Conservation (phyloP, 2,888 invertebrate species). For the Ectemnius lituratus region DNA sequence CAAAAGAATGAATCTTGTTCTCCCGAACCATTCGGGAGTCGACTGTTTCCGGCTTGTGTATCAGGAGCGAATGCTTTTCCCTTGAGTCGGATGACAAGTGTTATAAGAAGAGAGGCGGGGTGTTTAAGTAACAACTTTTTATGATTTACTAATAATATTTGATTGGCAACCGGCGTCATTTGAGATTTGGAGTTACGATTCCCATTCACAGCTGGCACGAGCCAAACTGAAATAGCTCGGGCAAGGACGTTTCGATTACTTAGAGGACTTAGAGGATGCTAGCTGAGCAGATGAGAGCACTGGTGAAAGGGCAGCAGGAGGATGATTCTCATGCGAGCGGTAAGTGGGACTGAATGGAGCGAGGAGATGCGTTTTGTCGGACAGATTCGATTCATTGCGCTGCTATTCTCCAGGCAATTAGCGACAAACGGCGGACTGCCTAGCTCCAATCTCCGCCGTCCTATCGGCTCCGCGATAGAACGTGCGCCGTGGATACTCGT, state of each 20-base stretch:
- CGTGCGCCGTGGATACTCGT: constrained; percentile 16
- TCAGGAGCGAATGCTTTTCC: no score
- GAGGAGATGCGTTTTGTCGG: constrained; percentile 55
- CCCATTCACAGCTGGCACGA: no score
- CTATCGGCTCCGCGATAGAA: not conserved
- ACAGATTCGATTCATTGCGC: constrained; percentile 47
- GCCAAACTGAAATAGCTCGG: not conserved
- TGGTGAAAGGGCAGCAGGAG: not conserved
- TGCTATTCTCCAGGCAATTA: constrained; percentile 46
- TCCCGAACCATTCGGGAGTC: no score
- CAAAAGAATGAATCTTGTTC: constrained; percentile 62
- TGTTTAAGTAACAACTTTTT: no score
- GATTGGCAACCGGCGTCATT: no score
- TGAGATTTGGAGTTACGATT: no score
- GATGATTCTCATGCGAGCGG: constrained; percentile 19
- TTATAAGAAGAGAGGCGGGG: no score
- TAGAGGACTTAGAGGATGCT: constrained; percentile 28
- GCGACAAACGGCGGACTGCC: constrained; percentile 23
- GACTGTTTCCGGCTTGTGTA: not conserved
- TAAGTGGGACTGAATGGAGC: constrained; percentile 57
- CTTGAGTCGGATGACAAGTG: no score
- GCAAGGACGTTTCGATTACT: constrained; percentile 9
- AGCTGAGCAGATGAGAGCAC: not conserved
- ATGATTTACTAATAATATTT: no score
- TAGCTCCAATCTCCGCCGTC: not conserved